phyloP scores from a whole-genome alignment of 37 sponge, comb jelly and placozoan species.

The Sycon ciliatum region DNA sequence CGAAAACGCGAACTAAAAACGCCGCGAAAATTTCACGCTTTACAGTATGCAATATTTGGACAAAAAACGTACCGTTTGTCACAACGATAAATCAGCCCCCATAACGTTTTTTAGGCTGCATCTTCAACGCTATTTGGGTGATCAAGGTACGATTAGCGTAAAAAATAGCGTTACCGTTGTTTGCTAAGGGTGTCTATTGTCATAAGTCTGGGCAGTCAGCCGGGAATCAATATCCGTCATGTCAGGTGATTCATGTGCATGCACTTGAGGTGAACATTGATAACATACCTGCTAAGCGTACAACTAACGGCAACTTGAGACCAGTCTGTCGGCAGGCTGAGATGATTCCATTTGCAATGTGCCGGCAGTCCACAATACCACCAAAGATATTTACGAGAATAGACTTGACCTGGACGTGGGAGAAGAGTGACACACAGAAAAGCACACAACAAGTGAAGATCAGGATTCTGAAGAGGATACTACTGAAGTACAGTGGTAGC shows the following conservation, averaged over 20 bases:
- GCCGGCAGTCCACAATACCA: conserved; percentile 89
- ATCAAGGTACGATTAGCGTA: too few relatives aligned
- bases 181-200: too few relatives aligned
- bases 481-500: too few relatives aligned
- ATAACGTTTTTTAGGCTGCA: too few relatives aligned
- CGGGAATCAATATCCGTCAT: neutral
- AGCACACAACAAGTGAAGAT: neutral
- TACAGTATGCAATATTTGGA: too few relatives aligned
- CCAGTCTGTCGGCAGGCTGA: conserved; percentile 66
- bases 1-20: too few relatives aligned
- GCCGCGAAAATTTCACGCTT: too few relatives aligned
- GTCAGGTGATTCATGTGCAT: neutral
- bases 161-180: too few relatives aligned
- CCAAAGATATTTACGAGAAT: conserved; percentile 97
- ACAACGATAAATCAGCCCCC: too few relatives aligned
- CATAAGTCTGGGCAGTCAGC: neutral
- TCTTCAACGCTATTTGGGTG: too few relatives aligned
- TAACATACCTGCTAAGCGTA: conserved; percentile 76
- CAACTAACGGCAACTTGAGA: conserved; percentile 74
- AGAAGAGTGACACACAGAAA: neutral
- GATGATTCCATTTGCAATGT: conserved; percentile 87
- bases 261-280: neutral
- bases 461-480: too few relatives aligned
- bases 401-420: conserved; percentile 66
- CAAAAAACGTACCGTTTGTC: too few relatives aligned